Evolutionary conservation across 2,797 vertebrate species (phyloP).

Genomic region (Synanceia verrucosa): DNA sequence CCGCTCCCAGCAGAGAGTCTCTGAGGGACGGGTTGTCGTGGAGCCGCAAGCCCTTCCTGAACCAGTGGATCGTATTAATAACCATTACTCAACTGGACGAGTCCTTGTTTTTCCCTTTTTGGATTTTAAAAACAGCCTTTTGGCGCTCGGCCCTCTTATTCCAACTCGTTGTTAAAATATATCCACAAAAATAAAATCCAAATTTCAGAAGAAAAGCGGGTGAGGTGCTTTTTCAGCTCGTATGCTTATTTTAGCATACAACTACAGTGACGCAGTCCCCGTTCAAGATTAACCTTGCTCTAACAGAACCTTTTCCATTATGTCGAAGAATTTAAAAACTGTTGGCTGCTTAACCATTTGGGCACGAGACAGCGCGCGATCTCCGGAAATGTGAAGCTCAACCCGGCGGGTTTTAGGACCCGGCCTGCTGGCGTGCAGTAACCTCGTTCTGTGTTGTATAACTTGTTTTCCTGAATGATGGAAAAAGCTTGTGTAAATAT

Average conservation of each 20-base stretch:
- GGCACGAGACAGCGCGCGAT: slow-evolving; percentile 32
- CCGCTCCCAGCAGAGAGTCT: slow-evolving; percentile 90
- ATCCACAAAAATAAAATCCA: slow-evolving; percentile 12
- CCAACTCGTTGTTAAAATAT: slow-evolving; percentile 7
- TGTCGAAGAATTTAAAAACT: slow-evolving; percentile 59
- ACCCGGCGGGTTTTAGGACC: slow-evolving; percentile 77
- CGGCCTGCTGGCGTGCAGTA: not conserved
- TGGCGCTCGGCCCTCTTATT: not conserved
- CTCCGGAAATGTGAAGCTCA: slow-evolving; percentile 7
- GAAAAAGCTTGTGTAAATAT: slow-evolving; percentile 28
- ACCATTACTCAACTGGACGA: slow-evolving; percentile 86
- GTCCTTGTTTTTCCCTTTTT: slow-evolving; percentile 30
- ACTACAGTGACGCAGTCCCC: not conserved
- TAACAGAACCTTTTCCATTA: slow-evolving; percentile 81
- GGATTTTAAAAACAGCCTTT: slow-evolving; percentile 1
- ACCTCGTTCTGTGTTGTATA: slow-evolving; percentile 78
- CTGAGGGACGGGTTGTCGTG: slow-evolving; percentile 95
- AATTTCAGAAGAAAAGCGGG: not conserved
- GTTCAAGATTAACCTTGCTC: slow-evolving; percentile 79
- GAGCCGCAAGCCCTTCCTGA: slow-evolving; percentile 96
- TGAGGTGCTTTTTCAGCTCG: not conserved
- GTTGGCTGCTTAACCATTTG: slow-evolving; percentile 75
- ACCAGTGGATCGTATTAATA: slow-evolving; percentile 95
- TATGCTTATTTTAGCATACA: slow-evolving; percentile 2
- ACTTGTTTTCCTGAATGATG: slow-evolving; percentile 79